Evolutionary conservation across 92 coral and sea anemone species (phyloP).

Genomic region (Porites cylindrica): DNA sequence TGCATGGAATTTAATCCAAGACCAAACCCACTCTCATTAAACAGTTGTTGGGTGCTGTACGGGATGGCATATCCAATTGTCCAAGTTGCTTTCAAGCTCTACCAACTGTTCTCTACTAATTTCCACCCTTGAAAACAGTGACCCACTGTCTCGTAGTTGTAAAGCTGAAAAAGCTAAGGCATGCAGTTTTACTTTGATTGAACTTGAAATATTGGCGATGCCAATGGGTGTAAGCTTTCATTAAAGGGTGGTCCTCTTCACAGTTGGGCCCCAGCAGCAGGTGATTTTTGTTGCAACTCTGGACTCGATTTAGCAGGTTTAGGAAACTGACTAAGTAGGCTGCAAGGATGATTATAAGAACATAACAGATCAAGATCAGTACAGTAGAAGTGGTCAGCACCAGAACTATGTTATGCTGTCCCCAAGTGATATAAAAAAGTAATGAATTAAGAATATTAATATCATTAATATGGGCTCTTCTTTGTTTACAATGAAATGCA

Average conservation of each 20-base stretch:
- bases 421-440: constrained; percentile 3
- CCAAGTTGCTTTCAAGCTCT: constrained; percentile 64
- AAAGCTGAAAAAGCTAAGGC: constrained; percentile 65
- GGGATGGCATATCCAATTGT: constrained; percentile 81
- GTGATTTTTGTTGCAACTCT: constrained; percentile 74
- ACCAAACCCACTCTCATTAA: constrained; percentile 68
- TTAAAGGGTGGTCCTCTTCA: constrained; percentile 65
- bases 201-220: constrained; percentile 42
- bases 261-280: constrained; percentile 77
- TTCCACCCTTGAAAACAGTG: constrained; percentile 63
- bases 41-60: constrained; percentile 64
- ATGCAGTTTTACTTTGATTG: constrained; percentile 62
- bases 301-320: constrained; percentile 65
- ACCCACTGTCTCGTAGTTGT: constrained; percentile 60
- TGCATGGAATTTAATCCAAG: constrained; percentile 80
- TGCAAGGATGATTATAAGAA: constrained; percentile 44
- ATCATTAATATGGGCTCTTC: constrained; percentile 4
- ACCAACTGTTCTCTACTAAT: constrained; percentile 53
- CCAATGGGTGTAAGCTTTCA: constrained; percentile 60
- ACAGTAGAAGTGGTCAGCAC: constrained; percentile 29
- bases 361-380: constrained; percentile 41
- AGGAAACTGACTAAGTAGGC: constrained; percentile 77
- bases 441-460: constrained; percentile 12
- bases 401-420: constrained; percentile 14
- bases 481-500: constrained; percentile 14